These are phyloP conservation scores for Chrysina gloriosa DNA, from an alignment of 2,888 invertebrate genomes.

Conservation along the genomic window DNA sequence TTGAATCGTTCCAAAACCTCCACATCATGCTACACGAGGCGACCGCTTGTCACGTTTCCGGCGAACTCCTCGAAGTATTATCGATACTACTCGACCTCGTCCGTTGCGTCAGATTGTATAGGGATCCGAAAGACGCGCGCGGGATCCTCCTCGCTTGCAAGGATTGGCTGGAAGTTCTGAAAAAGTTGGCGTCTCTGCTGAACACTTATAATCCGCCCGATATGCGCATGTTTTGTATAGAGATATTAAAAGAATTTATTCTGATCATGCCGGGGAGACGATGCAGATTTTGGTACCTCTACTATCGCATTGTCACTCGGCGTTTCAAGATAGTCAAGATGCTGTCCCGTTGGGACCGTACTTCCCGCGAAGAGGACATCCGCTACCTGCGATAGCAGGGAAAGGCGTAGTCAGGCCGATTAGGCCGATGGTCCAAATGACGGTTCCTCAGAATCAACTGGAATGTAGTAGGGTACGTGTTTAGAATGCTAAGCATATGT, in stretches of 20 bases:
- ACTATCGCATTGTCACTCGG: slow-evolving; percentile 85
- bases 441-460: slow-evolving; percentile 80
- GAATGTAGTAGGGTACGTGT: slow-evolving; percentile 72
- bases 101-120: slow-evolving; percentile 76
- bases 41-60: slow-evolving; percentile 86
- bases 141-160: slow-evolving; percentile 78
- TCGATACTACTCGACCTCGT: slow-evolving; percentile 80
- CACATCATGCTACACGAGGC: slow-evolving; percentile 96
- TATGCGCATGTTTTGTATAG: slow-evolving; percentile 81
- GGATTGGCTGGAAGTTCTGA: slow-evolving; percentile 89
- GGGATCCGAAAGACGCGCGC: slow-evolving; percentile 75
- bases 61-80: slow-evolving; percentile 86
- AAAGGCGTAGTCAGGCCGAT: slow-evolving; percentile 78
- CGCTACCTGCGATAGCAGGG: slow-evolving; percentile 68
- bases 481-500: no score
- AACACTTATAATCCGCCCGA: slow-evolving; percentile 91
- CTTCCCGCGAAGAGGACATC: slow-evolving; percentile 78
- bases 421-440: slow-evolving; percentile 87
- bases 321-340: slow-evolving; percentile 79
- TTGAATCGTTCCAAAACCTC: slow-evolving; percentile 87
- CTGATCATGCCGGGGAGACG: slow-evolving; percentile 80
- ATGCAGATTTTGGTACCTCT: slow-evolving; percentile 87
- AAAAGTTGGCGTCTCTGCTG: slow-evolving; percentile 86
- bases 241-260: slow-evolving; percentile 82
- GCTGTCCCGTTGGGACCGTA: slow-evolving; percentile 80